Percentiles rank a stretch among this genome's conserved stretches.
Conservation (phyloP, 2,797 vertebrate genomes). For the Crocidura indochinensis region DNA sequence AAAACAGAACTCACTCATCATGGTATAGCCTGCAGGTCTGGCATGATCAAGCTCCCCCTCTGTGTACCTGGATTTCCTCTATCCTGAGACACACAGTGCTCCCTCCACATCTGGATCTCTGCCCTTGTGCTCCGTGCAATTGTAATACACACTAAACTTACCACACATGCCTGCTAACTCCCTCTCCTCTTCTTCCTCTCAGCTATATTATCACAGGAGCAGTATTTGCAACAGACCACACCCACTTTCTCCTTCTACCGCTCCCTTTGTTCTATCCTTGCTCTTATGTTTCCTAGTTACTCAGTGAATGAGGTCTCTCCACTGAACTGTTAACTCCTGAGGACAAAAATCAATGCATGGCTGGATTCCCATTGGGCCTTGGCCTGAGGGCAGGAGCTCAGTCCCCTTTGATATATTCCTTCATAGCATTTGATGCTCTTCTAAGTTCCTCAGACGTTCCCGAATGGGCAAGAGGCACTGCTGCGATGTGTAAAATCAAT, state of each 20-base stretch:
- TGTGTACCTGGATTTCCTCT: not conserved
- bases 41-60: not conserved
- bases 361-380: not conserved
- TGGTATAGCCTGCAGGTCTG: not conserved
- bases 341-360: not conserved
- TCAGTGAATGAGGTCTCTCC: not conserved
- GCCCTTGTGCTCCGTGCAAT: too few relatives aligned
- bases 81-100: not conserved
- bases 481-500: slow-evolving; percentile 58
- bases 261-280: not conserved
- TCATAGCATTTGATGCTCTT: not conserved
- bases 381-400: not conserved
- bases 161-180: too few relatives aligned
- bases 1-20: not conserved
- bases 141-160: not conserved
- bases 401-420: not conserved
- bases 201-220: not conserved
- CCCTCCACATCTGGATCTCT: not conserved
- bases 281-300: not conserved
- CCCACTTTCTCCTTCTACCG: not conserved
- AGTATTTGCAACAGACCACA: not conserved
- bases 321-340: not conserved
- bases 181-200: not conserved
- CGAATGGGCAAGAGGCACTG: slow-evolving; percentile 41
- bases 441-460: slow-evolving; percentile 12